These are phyloP conservation scores for Oreonectes daqikongensis DNA, from an alignment of 2,797 vertebrate species.

Conservation along the genomic window DNA sequence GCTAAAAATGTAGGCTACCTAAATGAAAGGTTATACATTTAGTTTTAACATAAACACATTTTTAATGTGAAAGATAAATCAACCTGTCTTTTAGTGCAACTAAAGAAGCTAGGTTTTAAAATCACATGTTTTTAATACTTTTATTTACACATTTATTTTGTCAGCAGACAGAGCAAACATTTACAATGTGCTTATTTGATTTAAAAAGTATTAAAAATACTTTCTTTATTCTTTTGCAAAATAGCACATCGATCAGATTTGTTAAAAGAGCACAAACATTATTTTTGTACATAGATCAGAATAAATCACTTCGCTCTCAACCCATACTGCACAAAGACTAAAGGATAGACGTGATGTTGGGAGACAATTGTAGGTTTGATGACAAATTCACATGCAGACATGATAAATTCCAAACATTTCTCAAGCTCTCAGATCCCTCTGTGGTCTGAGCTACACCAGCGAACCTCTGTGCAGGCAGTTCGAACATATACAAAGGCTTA, in stretches of 20 bases:
- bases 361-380: slow-evolving; percentile 51
- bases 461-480: slow-evolving; percentile 11
- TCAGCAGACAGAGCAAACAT: too few relatives aligned
- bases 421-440: slow-evolving; percentile 54
- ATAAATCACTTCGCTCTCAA: background rate
- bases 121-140: too few relatives aligned
- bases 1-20: background rate
- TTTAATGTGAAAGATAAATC: background rate
- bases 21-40: background rate
- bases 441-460: slow-evolving; percentile 18
- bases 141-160: too few relatives aligned
- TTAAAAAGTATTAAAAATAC: too few relatives aligned
- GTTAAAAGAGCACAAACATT: background rate
- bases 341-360: slow-evolving; percentile 39
- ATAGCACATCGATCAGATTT: background rate
- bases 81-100: background rate
- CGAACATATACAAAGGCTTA: slow-evolving; percentile 8
- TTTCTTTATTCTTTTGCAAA: background rate
- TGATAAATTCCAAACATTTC: slow-evolving; percentile 70
- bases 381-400: slow-evolving; percentile 63
- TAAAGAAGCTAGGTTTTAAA: background rate
- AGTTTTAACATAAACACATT: too few relatives aligned
- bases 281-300: background rate
- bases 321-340: slow-evolving; percentile 7
- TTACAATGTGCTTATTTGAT: too few relatives aligned